Evolutionary conservation across 2,888 invertebrate species (phyloP).

Genomic region (Rutpela maculata): DNA sequence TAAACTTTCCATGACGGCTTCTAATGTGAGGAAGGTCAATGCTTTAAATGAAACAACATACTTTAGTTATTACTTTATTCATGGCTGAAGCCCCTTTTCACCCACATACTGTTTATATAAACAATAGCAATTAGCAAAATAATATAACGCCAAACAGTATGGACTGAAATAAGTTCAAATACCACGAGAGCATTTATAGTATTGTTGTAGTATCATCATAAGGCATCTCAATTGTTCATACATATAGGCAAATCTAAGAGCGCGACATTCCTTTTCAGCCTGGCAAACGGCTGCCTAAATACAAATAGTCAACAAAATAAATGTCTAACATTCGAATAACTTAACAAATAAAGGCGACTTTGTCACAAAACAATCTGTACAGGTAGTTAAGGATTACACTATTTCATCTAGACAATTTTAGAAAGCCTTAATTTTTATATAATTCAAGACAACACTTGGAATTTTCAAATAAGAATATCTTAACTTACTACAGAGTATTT

Average conservation of each 20-base stretch:
- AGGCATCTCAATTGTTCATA: slow-evolving; percentile 68
- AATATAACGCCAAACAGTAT: slow-evolving; percentile 61
- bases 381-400: slow-evolving; percentile 60
- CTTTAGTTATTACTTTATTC: slow-evolving; percentile 44
- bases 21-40: not conserved
- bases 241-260: slow-evolving; percentile 68
- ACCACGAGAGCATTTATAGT: slow-evolving; percentile 58
- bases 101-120: slow-evolving; percentile 57
- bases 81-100: slow-evolving; percentile 56
- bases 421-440: slow-evolving; percentile 41
- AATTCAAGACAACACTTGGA: slow-evolving; percentile 42
- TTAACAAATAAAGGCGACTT: slow-evolving; percentile 69
- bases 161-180: slow-evolving; percentile 66
- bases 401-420: slow-evolving; percentile 51
- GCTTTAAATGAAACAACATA: slow-evolving; percentile 18
- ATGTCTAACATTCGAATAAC: slow-evolving; percentile 71
- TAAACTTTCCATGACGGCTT: not conserved
- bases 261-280: slow-evolving; percentile 69
- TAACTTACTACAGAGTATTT: slow-evolving; percentile 45
- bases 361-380: slow-evolving; percentile 71
- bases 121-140: slow-evolving; percentile 55
- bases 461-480: slow-evolving; percentile 46
- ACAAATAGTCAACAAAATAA: slow-evolving; percentile 72
- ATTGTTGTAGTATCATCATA: slow-evolving; percentile 65
- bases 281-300: slow-evolving; percentile 65